Percentiles rank a stretch among this genome's conserved stretches.
These are phyloP conservation scores for Nemapogon koenigi DNA, from an alignment of 2,888 invertebrate species.

Conservation along the genomic window DNA sequence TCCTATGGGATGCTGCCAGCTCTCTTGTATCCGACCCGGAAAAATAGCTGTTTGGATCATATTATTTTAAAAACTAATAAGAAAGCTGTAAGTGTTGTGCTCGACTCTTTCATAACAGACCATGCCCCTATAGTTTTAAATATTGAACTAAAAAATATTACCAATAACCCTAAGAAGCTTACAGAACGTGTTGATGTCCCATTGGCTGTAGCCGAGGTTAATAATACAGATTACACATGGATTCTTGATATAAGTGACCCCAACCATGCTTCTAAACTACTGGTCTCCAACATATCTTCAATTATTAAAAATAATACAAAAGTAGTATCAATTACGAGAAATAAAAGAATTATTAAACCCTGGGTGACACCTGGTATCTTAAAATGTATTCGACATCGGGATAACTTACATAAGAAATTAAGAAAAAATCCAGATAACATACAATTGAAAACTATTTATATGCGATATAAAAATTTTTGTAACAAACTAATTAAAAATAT, in stretches of 20 bases:
- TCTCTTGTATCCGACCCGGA: neutral
- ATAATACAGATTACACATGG: too few relatives aligned
- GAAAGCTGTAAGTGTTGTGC: neutral
- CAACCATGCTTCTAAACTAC: too few relatives aligned
- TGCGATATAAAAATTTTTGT: conserved; percentile 14
- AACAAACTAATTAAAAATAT: conserved; percentile 14
- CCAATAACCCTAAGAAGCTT: too few relatives aligned
- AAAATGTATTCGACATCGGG: conserved; percentile 14
- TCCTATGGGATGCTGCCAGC: conserved; percentile 3
- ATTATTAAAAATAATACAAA: conserved; percentile 9
- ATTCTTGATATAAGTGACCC: too few relatives aligned
- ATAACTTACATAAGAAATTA: conserved; percentile 11
- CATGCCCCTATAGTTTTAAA: neutral
- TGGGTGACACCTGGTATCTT: conserved; percentile 14
- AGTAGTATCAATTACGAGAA: conserved; percentile 3
- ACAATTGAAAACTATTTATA: conserved; percentile 9
- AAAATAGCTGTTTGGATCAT: conserved; percentile 1
- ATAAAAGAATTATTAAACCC: conserved; percentile 10
- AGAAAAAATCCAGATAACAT: conserved; percentile 9
- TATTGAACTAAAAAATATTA: neutral
- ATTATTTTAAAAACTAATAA: neutral
- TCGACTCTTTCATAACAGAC: conserved; percentile 2
- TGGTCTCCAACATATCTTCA: too few relatives aligned
- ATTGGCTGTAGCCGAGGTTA: too few relatives aligned
- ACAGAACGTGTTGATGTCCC: too few relatives aligned